Base-by-base conservation (phyloP, 1,140 invertebrate species). In the Penaeus chinensis region DNA sequence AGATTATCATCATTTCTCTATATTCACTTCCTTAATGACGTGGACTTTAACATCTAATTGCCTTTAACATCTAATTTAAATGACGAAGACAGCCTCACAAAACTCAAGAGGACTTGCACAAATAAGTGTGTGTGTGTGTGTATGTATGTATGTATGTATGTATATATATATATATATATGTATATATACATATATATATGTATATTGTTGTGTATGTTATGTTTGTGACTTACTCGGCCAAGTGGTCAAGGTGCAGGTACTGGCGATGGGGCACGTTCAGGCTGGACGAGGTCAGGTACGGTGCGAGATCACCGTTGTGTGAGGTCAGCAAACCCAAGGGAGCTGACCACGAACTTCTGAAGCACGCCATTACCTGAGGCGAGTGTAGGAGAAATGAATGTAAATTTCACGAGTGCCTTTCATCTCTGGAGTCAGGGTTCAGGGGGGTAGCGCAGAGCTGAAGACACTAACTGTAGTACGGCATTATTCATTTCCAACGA, bases 111-210 rank as follows among this genome's bases (percentile, higher is more conserved):
- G 19, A 77, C 37, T 24, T 24, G 11, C 65, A 13, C 4, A 77
- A 22, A 37, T 37, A 37, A 7, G 37, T 82, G 32, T 82, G 27
- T 82, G 27, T 82, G 4, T 82, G 27, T 82, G 27, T 82, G 10
- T 82, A 63, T 62, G 65, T 82, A 27, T 82, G 2, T 65, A 32
- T 82, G 32, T 82, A 63, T 63, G 10, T 63, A 82, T 63, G 66
- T 63, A 82, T 63, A 82, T 63, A 82, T 63, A 82, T 82, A 82
- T 82, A 82, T 82, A 82, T 82, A 82, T 82, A 82, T 82, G 65
- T 65, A 82, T 82, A 82, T 82, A 82, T 65, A 82, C 24, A 82
- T 65, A 82, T 37, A 82, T 65, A 63, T 54, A 82, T 65, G 60
- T 54, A 82, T 65, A 82, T 61, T 61, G 54, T 61, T 82, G 62